Conservation (phyloP, 30 jellyfish, hydroid and myxozoan species). For the Catostylus mosaicus region DNA sequence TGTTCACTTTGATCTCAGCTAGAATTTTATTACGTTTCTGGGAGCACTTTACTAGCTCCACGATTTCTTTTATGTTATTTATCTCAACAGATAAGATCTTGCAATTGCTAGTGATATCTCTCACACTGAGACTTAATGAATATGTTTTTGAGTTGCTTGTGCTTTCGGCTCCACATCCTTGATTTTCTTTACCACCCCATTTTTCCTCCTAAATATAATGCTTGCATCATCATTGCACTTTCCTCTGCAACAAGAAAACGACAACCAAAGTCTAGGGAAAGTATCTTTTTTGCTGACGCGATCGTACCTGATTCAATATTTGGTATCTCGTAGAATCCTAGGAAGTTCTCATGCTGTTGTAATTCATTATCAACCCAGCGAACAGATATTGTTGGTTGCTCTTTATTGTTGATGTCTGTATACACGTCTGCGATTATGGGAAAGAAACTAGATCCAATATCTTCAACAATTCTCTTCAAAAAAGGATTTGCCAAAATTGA, state of each 20-base stretch:
- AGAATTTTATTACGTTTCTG: constrained; percentile 18
- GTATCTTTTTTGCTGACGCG: not conserved
- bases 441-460: too few species aligned
- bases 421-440: too few species aligned
- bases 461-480: too few species aligned
- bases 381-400: constrained; percentile 55
- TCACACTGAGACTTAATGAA: constrained; percentile 34
- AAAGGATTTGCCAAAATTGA: too few species aligned
- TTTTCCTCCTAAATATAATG: not conserved
- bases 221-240: not conserved
- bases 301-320: not conserved
- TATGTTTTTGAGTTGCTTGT: constrained; percentile 50
- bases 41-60: constrained; percentile 17
- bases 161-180: constrained; percentile 60
- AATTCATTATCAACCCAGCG: constrained; percentile 60
- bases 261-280: not conserved
- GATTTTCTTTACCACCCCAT: not conserved
- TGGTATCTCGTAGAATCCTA: not conserved
- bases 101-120: constrained; percentile 41
- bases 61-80: constrained; percentile 40
- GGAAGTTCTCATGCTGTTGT: constrained; percentile 41
- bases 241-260: not conserved
- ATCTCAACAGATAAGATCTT: constrained; percentile 38
- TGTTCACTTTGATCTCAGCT: too few species aligned
- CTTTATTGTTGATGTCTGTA: constrained; percentile 45